Percentiles rank a stretch among this genome's conserved stretches.
Evolutionary conservation across 2,888 invertebrate genomes (phyloP).

Genomic region (Micoletzkya japonica): DNA sequence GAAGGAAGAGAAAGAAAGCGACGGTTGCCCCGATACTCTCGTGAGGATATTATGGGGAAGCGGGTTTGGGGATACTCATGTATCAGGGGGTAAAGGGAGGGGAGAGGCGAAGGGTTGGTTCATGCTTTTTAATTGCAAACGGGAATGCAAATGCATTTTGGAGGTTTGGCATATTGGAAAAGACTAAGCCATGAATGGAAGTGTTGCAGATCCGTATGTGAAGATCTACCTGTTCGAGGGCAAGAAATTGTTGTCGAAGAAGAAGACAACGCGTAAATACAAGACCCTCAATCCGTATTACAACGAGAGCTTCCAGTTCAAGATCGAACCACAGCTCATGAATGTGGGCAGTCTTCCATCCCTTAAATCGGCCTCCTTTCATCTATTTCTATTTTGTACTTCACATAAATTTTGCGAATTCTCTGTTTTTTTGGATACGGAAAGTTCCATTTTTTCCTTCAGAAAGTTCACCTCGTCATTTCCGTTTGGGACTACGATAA

Average conservation of each 20-base stretch:
- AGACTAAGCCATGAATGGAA: not conserved
- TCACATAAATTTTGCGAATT: not conserved
- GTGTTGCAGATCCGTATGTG: conserved; percentile 62
- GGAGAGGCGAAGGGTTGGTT: not conserved
- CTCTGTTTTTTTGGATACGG: not conserved
- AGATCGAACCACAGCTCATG: conserved; percentile 57
- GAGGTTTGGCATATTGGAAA: too few relatives aligned
- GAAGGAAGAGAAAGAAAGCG: too few relatives aligned
- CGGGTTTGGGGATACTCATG: too few relatives aligned
- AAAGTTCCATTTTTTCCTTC: not conserved
- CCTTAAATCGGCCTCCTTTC: not conserved
- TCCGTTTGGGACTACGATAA: conserved; percentile 64
- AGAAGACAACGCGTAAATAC: conserved; percentile 62
- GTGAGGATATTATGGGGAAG: too few relatives aligned
- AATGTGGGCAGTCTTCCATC: conserved; percentile 36
- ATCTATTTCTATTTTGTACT: not conserved
- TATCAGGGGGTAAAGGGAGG: not conserved
- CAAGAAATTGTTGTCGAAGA: conserved; percentile 59
- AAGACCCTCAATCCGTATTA: conserved; percentile 60
- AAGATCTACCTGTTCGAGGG: conserved; percentile 62
- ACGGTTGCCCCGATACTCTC: too few relatives aligned
- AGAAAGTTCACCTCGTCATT: conserved; percentile 50
- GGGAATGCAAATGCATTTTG: not conserved
- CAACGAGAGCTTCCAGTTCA: conserved; percentile 64
- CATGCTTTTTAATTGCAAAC: not conserved